Evolutionary conservation across 37 sponge, comb jelly and placozoan genomes (phyloP).

Genomic region (Geodia barretti): DNA sequence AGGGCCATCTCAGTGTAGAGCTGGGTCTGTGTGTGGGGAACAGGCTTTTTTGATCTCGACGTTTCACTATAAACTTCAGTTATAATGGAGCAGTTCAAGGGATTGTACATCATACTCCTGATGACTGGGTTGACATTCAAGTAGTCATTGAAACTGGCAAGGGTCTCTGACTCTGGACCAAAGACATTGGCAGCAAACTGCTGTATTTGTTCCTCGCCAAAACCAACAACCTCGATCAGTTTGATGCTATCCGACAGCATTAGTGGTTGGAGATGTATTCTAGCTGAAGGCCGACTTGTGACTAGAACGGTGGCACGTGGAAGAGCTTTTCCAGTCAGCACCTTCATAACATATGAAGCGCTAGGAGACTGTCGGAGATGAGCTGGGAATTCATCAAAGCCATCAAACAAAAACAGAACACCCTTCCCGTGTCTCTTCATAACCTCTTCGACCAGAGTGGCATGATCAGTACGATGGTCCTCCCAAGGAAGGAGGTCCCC

Average conservation of each 20-base stretch:
- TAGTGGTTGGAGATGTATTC: too few species aligned
- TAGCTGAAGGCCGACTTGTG: conserved; percentile 24
- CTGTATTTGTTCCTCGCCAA: background rate
- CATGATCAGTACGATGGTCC: background rate
- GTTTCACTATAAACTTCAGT: conserved; percentile 4
- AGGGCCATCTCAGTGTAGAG: conserved; percentile 12
- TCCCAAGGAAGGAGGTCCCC: background rate
- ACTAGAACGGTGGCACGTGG: background rate
- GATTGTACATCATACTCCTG: conserved; percentile 10
- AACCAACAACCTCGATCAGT: conserved; percentile 9
- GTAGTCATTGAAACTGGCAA: background rate
- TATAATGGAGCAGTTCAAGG: background rate
- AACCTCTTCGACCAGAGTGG: background rate
- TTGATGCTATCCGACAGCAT: background rate
- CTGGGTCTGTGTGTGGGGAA: conserved; percentile 14
- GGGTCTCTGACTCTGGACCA: background rate
- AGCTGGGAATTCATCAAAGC: conserved; percentile 12
- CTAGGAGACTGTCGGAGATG: background rate
- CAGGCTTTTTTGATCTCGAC: background rate
- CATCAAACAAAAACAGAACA: conserved; percentile 4
- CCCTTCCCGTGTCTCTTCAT: background rate
- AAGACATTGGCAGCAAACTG: conserved; percentile 7
- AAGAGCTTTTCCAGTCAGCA: background rate
- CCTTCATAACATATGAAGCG: background rate
- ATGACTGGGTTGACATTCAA: background rate